Evolutionary conservation across 2,113 vertebrate genomes (phyloP).

Genomic region (Tyrannus savana): DNA sequence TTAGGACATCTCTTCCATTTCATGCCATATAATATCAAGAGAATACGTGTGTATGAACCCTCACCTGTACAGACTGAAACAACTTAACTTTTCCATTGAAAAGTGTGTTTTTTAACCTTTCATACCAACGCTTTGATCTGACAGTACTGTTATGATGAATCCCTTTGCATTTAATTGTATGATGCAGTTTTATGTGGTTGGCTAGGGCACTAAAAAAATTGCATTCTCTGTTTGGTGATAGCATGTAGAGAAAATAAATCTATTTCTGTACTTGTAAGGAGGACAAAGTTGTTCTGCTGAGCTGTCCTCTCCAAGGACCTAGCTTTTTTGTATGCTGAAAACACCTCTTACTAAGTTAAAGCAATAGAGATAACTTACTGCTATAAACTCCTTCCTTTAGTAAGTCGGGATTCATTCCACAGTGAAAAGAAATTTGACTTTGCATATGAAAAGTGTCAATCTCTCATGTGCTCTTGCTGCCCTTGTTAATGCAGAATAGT

Average conservation of each 20-base stretch:
- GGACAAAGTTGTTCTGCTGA: background rate
- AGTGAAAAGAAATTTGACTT: background rate
- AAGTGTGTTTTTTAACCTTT: background rate
- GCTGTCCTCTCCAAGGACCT: background rate
- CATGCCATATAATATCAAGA: background rate
- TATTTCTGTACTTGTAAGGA: background rate
- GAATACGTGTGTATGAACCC: background rate
- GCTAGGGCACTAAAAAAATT: background rate
- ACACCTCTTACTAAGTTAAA: background rate
- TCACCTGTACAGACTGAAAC: background rate
- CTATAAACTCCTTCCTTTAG: background rate
- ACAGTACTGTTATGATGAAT: background rate
- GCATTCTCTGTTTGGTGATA: background rate
- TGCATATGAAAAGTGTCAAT: background rate
- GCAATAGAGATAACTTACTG: background rate
- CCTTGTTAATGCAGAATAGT: background rate
- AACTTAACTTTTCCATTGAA: background rate
- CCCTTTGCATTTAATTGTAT: background rate
- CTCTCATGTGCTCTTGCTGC: background rate
- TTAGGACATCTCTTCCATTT: background rate
- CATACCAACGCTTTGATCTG: background rate
- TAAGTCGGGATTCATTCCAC: background rate
- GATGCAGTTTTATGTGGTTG: background rate
- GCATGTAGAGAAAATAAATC: background rate
- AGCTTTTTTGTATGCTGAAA: background rate